These are phyloP conservation scores for Nasonia vitripennis DNA, from an alignment of 1,140 invertebrate genomes.

Conservation along the genomic window DNA sequence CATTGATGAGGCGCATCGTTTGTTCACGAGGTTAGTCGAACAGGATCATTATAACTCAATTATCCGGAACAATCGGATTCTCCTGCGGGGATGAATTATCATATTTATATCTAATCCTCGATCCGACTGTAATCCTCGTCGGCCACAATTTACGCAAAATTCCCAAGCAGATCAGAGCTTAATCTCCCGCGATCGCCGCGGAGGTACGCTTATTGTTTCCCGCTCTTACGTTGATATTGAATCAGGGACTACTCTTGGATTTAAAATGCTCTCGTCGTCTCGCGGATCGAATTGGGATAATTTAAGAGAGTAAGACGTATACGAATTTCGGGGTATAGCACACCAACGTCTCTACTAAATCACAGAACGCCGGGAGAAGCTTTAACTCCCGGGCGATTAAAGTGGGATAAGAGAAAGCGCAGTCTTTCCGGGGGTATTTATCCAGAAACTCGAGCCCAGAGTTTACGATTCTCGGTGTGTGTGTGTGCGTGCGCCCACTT, in stretches of 20 bases:
- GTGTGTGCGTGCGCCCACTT: too few relatives aligned
- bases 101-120: not conserved
- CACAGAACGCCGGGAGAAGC: not conserved
- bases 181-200: not conserved
- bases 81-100: not conserved
- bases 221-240: conserved; percentile 3
- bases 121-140: not conserved
- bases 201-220: conserved; percentile 2
- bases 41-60: not conserved
- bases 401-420: too few relatives aligned
- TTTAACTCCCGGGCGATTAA: not conserved
- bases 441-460: not conserved
- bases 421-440: not conserved
- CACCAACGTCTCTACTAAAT: not conserved
- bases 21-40: not conserved
- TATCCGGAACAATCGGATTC: not conserved
- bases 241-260: not conserved
- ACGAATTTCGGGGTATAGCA: not conserved
- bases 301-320: not conserved
- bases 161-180: not conserved
- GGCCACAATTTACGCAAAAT: not conserved
- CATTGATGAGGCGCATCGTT: not conserved
- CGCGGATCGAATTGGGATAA: not conserved
- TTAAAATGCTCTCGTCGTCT: not conserved
- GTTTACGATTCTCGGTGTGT: not conserved